Evolutionary conservation across 2,113 vertebrate species (phyloP).

Genomic region (Epinephelus fuscoguttatus): DNA sequence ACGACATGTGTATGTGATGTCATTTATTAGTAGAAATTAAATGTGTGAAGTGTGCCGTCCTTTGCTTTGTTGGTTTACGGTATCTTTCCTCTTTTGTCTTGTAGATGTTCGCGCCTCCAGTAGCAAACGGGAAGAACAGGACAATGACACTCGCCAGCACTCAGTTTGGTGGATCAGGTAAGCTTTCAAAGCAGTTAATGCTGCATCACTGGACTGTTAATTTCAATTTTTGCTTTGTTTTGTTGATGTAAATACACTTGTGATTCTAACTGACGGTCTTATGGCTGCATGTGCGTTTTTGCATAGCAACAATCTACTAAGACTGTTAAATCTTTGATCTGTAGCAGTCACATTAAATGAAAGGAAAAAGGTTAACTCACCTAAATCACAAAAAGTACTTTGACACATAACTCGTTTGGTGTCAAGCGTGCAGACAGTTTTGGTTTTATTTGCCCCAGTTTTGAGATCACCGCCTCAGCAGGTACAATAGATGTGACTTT

Average conservation of each 20-base stretch:
- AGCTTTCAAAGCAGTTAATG: slow-evolving; percentile 16
- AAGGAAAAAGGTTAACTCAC: neutral
- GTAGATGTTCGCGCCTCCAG: slow-evolving; percentile 98
- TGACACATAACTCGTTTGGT: neutral
- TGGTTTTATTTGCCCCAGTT: slow-evolving; percentile 21
- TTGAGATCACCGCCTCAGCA: neutral
- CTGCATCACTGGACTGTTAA: neutral
- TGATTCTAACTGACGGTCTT: neutral
- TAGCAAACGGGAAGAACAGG: slow-evolving; percentile 97
- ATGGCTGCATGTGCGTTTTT: neutral
- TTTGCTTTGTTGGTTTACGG: slow-evolving; percentile 56
- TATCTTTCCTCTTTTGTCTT: slow-evolving; percentile 73
- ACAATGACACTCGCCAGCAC: slow-evolving; percentile 93
- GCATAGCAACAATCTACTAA: neutral
- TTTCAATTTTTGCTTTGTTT: neutral
- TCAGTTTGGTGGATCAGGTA: slow-evolving; percentile 96
- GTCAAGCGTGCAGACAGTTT: slow-evolving; percentile 19
- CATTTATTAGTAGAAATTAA: slow-evolving; percentile 55
- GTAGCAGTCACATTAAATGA: neutral
- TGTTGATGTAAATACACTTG: neutral
- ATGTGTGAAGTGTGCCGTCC: slow-evolving; percentile 72
- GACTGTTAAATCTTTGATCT: neutral
- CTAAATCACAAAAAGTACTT: neutral
- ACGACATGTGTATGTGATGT: slow-evolving; percentile 29
- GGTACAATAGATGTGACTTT: neutral